Evolutionary conservation across 2,797 vertebrate species (phyloP).

Genomic region (Anguilla obscura): DNA sequence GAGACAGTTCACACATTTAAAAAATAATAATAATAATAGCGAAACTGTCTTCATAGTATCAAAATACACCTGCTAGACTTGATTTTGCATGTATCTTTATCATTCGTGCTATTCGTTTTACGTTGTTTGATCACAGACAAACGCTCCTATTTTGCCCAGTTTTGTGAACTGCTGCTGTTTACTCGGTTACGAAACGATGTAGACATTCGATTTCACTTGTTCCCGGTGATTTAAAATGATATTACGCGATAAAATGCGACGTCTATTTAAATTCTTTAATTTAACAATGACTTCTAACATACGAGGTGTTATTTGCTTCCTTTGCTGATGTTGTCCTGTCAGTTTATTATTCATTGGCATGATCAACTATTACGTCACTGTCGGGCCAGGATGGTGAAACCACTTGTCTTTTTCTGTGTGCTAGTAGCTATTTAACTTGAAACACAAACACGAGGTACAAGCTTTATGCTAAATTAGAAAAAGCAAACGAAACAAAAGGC

Average conservation of each 20-base stretch:
- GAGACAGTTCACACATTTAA: neutral
- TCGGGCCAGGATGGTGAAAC: conserved; percentile 31
- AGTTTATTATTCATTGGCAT: conserved; percentile 33
- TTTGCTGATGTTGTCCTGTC: conserved; percentile 32
- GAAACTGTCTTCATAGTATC: neutral
- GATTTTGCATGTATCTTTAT: neutral
- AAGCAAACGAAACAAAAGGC: neutral
- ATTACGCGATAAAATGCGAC: neutral
- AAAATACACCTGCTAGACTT: neutral
- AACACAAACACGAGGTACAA: neutral
- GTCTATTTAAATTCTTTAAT: neutral
- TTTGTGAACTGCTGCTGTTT: neutral
- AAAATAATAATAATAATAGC: neutral
- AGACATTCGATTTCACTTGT: neutral
- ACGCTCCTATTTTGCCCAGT: neutral
- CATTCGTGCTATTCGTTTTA: neutral
- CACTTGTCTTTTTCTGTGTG: conserved; percentile 50
- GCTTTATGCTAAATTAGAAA: neutral
- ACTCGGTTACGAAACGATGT: neutral
- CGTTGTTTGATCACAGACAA: neutral
- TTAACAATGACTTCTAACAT: neutral
- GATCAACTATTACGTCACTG: conserved; percentile 59
- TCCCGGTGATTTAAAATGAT: neutral
- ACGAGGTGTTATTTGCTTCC: neutral
- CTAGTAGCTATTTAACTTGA: neutral